Percentiles rank a stretch among this genome's conserved stretches.
Conservation (phyloP, 2,113 vertebrate genomes). For the Montifringilla adamsi region DNA sequence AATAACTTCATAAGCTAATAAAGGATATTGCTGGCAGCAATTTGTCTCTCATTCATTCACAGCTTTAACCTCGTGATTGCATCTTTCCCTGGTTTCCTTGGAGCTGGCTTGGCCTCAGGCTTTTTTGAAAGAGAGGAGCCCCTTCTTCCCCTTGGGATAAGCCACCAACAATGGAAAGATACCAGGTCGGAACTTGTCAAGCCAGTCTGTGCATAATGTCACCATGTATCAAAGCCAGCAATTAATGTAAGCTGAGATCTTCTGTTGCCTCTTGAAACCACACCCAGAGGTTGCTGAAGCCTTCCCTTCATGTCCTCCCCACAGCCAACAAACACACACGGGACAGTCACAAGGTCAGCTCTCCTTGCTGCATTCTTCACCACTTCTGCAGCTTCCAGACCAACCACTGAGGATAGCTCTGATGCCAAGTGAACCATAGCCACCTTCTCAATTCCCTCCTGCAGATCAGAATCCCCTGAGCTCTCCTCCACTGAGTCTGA, state of each 20-base stretch:
- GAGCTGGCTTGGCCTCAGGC: background rate
- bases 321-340: background rate
- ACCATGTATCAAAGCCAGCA: background rate
- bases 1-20: slow-evolving; percentile 8
- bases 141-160: background rate
- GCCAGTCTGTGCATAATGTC: background rate
- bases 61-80: background rate
- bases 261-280: background rate
- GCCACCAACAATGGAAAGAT: background rate
- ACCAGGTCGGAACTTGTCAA: background rate
- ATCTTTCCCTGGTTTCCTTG: background rate
- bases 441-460: background rate
- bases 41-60: background rate
- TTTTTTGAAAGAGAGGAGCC: background rate
- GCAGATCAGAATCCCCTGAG: background rate
- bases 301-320: background rate
- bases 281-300: background rate
- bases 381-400: background rate
- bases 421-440: background rate
- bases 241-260: background rate
- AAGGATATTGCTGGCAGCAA: background rate
- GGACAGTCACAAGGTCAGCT: background rate
- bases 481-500: background rate
- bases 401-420: background rate
- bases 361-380: background rate